These are phyloP conservation scores for Myxocyprinus asiaticus DNA, from an alignment of 2,113 vertebrate species.

Conservation along the genomic window DNA sequence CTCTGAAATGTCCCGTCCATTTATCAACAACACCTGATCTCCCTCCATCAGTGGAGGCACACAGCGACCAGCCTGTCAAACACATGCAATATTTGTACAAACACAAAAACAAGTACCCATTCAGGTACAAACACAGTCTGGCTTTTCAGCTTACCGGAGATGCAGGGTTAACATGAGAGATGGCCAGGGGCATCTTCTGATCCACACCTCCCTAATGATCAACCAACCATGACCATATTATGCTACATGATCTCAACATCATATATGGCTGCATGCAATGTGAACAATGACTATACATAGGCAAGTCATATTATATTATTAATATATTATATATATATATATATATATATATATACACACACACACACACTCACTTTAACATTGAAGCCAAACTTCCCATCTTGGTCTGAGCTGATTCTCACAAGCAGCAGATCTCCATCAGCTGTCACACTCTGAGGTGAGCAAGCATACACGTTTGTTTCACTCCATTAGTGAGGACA, in stretches of 20 bases:
- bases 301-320: too few species aligned
- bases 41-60: constrained; percentile 91
- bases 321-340: neutral
- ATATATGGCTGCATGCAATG: too few species aligned
- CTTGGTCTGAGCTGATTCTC: constrained; percentile 87
- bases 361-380: constrained; percentile 83
- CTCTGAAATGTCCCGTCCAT: constrained; percentile 96
- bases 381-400: constrained; percentile 97
- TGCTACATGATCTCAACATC: too few species aligned
- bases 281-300: too few species aligned
- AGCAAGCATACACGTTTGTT: constrained; percentile 7
- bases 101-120: constrained; percentile 24
- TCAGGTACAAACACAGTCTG: neutral
- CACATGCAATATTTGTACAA: constrained; percentile 20
- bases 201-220: constrained; percentile 88
- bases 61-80: constrained; percentile 85
- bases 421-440: constrained; percentile 87
- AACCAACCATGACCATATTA: neutral
- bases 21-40: constrained; percentile 94
- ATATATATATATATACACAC: neutral
- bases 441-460: constrained; percentile 75
- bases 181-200: constrained; percentile 93
- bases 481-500: too few species aligned
- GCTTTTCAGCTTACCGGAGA: constrained; percentile 83
- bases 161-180: constrained; percentile 91